Base-by-base conservation (phyloP, 2,113 vertebrate genomes). In the Urocitellus parryii region DNA sequence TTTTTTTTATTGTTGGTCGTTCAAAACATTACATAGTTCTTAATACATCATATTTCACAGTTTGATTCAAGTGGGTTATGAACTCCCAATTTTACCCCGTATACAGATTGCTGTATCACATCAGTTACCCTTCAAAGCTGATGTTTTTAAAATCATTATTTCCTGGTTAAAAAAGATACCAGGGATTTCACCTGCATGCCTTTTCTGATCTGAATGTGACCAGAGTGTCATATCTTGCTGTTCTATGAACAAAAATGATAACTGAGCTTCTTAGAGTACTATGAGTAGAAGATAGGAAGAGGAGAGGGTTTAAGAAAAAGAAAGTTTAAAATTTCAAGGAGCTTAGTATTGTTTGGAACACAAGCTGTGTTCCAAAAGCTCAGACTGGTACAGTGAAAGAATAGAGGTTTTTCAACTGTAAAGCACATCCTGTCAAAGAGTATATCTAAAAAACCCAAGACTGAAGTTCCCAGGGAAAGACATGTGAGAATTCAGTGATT, bases 401-500 rank as follows among this genome's bases (percentile, higher is more conserved):
- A 68, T n/a, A 87, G 20, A 74, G 80, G 8, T 91, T 95, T 86
- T 92, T 93, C 48, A 82, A 85, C 42, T 72, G 25, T 74, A 67
- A 63, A 82, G 51, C 25, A 24, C 61, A 53, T 34, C 29, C 91
- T 12, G 48, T 51, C 48, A 22, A 77, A 81, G 32, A 53, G 27
- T 48, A 1, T 42, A 53, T 79, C 76, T 84, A 48, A 97, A 96
- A 94, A 92, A 42, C 78, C 77, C 48, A 27, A 18, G 39, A 13
- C 9, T 65, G 65, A 85, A 51, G 39, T 92, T 93, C 87, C 77
- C 80, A 61, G 34, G 68, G 45, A 91, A 94, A 89, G 65, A 82
- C 24, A 32, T 74, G 63, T 93, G 68, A 95, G 74, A 96, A 89
- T 56, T 8, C 3, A 63, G 91, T 95, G 72, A 91, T 29, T 96